Conservation (phyloP, 2,797 vertebrate genomes). For the Oreochromis grahami region DNA sequence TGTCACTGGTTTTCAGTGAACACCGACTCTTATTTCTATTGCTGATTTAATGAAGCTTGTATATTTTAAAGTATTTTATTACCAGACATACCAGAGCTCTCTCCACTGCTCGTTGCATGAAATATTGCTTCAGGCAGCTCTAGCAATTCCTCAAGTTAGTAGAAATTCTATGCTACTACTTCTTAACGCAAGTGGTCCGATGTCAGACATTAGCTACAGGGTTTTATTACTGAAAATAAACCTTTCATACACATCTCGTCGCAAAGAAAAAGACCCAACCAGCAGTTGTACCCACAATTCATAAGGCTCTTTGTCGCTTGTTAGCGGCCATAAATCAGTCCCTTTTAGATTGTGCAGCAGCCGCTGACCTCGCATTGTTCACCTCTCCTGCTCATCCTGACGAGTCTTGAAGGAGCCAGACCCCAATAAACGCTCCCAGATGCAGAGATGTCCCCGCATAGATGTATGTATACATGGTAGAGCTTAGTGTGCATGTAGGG, state of each 20-base stretch:
- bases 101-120: background rate
- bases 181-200: background rate
- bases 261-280: slow-evolving; percentile 6
- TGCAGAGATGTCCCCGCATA: slow-evolving; percentile 44
- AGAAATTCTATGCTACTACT: background rate
- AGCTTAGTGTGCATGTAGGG: background rate
- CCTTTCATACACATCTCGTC: background rate
- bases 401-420: slow-evolving; percentile 52
- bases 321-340: slow-evolving; percentile 57
- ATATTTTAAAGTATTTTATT: slow-evolving; percentile 12
- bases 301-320: slow-evolving; percentile 40
- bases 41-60: slow-evolving; percentile 5
- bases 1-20: background rate
- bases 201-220: slow-evolving; percentile 10
- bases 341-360: slow-evolving; percentile 27
- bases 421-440: slow-evolving; percentile 71
- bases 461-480: background rate
- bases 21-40: background rate
- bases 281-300: background rate
- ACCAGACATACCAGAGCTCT: background rate
- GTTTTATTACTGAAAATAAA: slow-evolving; percentile 29
- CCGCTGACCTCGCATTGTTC: slow-evolving; percentile 58
- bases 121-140: background rate
- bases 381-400: slow-evolving; percentile 58
- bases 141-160: background rate